Base-by-base conservation (phyloP, 2,113 vertebrate species). In the Empidonax traillii region DNA sequence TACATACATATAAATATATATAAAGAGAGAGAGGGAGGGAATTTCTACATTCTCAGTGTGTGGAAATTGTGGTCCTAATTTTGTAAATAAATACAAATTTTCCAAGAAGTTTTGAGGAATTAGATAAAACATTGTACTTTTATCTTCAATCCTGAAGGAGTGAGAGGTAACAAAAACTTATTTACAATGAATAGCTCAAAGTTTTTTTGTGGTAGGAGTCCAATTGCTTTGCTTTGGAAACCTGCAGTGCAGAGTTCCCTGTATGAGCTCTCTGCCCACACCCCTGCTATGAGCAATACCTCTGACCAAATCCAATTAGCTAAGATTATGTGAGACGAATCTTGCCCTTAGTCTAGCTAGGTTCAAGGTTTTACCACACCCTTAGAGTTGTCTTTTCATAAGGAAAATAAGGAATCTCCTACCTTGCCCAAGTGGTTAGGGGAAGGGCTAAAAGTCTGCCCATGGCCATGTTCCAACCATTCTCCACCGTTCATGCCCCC, bases 1-100 rank as follows among this genome's bases (percentile, higher is more conserved):
- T 3, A 10, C 2, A 3, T 5, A 3, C 8, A 30, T 4, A 53
- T 4, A 52, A 14, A 52, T 19, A 16, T 19, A 35, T 11, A 16
- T 16, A 59, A 7, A 24, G 20, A 46, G 20, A 46, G 20, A 47
- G 10, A 23, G 21, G 21, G 20, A 46, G 19, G 22, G 10, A 47
- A 30, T 7, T 5, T 22, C 11, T 61, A 12, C 4, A 12, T 65
- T 88, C 52, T 51, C 63, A 46, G 4, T 3, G 3, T 44, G 53
- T 73, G 41, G 61, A 85, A 83, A 66, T 2, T 37, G 4, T 37
- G 17, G 7, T 12, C 18, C 4, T 75, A 55, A 46, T 59, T 74
- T 53, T 63, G 6, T 23, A 66, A 55, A 61, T 22, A 62, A 17
- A 1, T 53, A 37, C 19, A 52, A 76, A 62, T 6, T 51, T 37